phyloP scores from a whole-genome alignment of 2,888 invertebrate genomes.

The Dryocosmus kuriphilus region DNA sequence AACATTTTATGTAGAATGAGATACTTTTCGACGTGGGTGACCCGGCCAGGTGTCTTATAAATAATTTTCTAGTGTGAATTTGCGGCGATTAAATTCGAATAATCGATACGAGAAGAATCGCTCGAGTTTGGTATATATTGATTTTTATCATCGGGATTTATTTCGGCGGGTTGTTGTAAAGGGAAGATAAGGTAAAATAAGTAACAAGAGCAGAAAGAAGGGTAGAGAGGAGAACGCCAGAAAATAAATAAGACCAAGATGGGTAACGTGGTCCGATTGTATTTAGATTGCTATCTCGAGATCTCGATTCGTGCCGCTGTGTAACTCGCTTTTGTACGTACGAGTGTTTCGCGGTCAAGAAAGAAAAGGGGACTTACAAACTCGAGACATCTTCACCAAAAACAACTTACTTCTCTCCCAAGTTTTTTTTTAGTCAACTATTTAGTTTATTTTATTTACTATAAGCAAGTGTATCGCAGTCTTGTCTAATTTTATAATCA shows the following conservation, averaged over 20 bases:
- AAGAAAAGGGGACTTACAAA: slow-evolving; percentile 15
- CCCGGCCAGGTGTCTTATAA: not conserved
- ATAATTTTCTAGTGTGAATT: slow-evolving; percentile 25
- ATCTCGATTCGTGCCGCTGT: slow-evolving; percentile 24
- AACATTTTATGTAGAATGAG: not conserved
- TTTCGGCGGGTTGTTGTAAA: slow-evolving; percentile 21
- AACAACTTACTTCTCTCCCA: slow-evolving; percentile 13
- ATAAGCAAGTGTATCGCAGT: too few species aligned
- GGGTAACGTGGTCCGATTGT: slow-evolving; percentile 57
- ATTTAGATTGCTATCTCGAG: slow-evolving; percentile 53
- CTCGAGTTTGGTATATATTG: slow-evolving; percentile 11
- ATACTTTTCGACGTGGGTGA: not conserved
- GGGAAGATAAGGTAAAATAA: slow-evolving; percentile 25
- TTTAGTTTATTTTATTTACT: not conserved
- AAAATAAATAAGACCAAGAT: slow-evolving; percentile 46
- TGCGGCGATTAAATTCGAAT: slow-evolving; percentile 19
- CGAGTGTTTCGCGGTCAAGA: slow-evolving; percentile 20
- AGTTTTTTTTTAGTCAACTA: not conserved
- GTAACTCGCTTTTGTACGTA: slow-evolving; percentile 36
- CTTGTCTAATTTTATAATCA: too few species aligned
- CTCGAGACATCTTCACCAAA: slow-evolving; percentile 30
- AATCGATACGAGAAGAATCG: slow-evolving; percentile 12
- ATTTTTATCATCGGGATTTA: slow-evolving; percentile 35
- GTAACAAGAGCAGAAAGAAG: slow-evolving; percentile 18
- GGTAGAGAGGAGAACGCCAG: slow-evolving; percentile 6